Evolutionary conservation across 2,113 vertebrate genomes (phyloP), one percentile per base, ranked within the genome.

Genomic region (Irena cyanogastra): DNA sequence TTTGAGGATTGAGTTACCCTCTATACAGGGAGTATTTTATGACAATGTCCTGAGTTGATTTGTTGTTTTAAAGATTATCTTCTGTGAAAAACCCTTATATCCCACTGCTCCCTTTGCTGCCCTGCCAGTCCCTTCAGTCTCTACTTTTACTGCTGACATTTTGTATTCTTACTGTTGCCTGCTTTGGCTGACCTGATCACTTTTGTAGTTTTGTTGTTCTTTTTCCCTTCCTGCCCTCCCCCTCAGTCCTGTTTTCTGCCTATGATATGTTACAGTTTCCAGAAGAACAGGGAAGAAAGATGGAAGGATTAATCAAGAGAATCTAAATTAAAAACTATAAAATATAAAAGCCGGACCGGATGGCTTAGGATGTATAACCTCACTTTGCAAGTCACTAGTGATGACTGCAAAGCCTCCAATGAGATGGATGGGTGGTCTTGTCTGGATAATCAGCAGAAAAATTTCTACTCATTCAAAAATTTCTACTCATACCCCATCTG

Each of bases 291-390:
- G 66, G 89, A 76, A 89, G 65, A 61, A 93, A 85, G 42, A 85
- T 83, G 50, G 71, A 82, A 88, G 75, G 65, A 91, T 87, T 96
- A 91, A 95, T 94, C 75, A 83, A 74, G 52, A 66, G 26, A 65
- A 80, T 86, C 63, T 92, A 80, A 93, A 95, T 95, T 86, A 94
- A 95, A 96, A 93, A 45, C 63, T 74, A 39, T 89, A 83, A 93
- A 95, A 94, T 63, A 45, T 80, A 65, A 71, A 92, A 80, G 27
- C 37, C 75, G 74, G 70, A 26, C 28, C 74, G 75, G 19, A 74
- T 60, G 39, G 35, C 63, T 95, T 59, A 77, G 75, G 42, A 61
- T 80, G 20, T 82, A 33, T 72, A 65, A 69, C 59, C 44, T 90
- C 54, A 50, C 84, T 85, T 83, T 90, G 71, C 54, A 83, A 91